Evolutionary conservation across 2,888 invertebrate species (phyloP), one percentile per base, ranked within the genome.

Genomic region (Exephanes ischioxanthus): DNA sequence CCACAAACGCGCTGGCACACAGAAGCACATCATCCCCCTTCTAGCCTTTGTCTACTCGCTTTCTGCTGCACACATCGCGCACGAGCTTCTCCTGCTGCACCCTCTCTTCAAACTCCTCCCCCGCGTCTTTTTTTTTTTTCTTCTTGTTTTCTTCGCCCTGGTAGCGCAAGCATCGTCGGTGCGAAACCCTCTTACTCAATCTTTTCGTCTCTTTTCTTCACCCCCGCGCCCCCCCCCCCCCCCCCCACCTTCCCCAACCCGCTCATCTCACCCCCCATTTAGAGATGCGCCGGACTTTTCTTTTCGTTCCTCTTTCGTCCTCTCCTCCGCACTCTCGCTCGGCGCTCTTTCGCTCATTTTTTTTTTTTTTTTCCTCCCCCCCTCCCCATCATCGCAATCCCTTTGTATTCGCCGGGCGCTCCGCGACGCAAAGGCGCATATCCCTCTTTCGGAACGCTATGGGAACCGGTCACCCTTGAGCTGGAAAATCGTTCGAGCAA

Each of bases 401-500:
- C 19, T 51, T 26, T 5, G 6, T 73, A 45, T 22, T 51, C 51
- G 11, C 48, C 48, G 11, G 41, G 22, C 51, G 48, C 45, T 5
- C 16, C 26, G 22, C 63, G 19, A 19, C 48, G 63, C 45, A 45
- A 19, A 30, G 37, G 30, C 33, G 6, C 19, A 6, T 51, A 67
- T 76, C 67, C 16, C 63, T 33, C 33, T 53, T 53, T 22, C 16
- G 41, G 53, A 84, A 78, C 86, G 37, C 37, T 84, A 85, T 68
- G 37, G 26, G n/a, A 55, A 86, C 87, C 89, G 86, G 87, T 87
- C 86, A 86, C 87, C 85, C 86, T 88, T 88, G 85, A 86, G 76
- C 71, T 48, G 61, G 88, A 88, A 89, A 89, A 88, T 88, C 88
- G 87, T 88, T 79, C 68, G 88, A 87, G 84, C 84, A 88, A 86